Evolutionary conservation across 2,888 invertebrate genomes (phyloP), one percentile per base, ranked within the genome.

Genomic region (Mythimna impura): DNA sequence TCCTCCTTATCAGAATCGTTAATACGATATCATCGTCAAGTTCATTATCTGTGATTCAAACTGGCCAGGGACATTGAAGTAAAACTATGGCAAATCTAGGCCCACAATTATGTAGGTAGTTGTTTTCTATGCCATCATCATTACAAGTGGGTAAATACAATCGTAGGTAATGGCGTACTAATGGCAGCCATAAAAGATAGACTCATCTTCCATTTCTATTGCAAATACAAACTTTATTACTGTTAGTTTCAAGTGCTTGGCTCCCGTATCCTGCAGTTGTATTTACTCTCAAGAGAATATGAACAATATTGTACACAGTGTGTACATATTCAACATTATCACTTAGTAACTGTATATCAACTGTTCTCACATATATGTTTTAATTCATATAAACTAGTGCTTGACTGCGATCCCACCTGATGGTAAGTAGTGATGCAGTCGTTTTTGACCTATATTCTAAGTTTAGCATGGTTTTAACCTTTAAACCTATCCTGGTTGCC

Each of bases 181-280:
- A 82, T 67, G 61, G 58, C 10, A 34, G 40, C 47, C 57, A 66
- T 80, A 82, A 82, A 64, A 66, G 63, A 78, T 82, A 82, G 5
- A 77, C 67, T n/a, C 73, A 58, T 72, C 58, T 50, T 66, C 43
- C 25, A 66, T 73, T 72, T 43, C 68, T 77, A 73, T 57, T 69
- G 12, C 81, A 60, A 60, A 63, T 66, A 69, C 47, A 17, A 47
- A 20, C 34, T 66, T 74, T 70, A 80, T 78, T 66, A 57, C 69
- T 20, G 25, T 36, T 66, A n/a, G 61, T 43, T 74, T 79, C 74
- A 70, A 80, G 82, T 60, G 62, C 20, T 60, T n/a, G 8, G 52
- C 60, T 52, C 55, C 52, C 58, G 22, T 25, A 62, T 57, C 43
- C 30, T 78, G 52, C 58, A 60, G 60, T 64, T 47, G 65, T 66